Percentiles rank a stretch among this genome's conserved stretches.
Evolutionary conservation across 2,797 vertebrate genomes (phyloP).

Genomic region (Molossus alvarezi): DNA sequence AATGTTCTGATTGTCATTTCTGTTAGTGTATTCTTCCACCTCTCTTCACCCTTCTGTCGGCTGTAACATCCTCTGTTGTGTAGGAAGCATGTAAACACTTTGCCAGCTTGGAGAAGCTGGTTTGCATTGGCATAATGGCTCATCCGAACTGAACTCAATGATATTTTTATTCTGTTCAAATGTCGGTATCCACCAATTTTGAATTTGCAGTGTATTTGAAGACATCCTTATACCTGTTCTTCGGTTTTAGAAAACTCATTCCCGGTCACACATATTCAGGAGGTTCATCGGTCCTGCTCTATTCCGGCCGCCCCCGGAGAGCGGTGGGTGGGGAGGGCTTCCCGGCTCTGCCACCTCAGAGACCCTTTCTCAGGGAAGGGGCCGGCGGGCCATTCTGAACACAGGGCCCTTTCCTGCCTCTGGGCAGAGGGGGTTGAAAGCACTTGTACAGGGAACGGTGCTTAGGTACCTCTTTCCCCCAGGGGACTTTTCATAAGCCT

Average conservation of each 20-base stretch:
- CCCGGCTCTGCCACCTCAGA: not conserved
- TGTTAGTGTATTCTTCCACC: not conserved
- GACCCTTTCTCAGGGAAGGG: not conserved
- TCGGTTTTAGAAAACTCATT: not conserved
- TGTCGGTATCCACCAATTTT: no score
- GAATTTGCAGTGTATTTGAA: not conserved
- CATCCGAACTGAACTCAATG: not conserved
- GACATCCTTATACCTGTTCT: not conserved
- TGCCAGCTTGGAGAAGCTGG: not conserved
- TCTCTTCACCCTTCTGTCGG: not conserved
- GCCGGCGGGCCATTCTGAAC: not conserved
- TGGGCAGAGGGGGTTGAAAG: constrained; percentile 66
- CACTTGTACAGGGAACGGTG: constrained; percentile 49
- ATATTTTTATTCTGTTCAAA: not conserved
- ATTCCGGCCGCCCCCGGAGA: not conserved
- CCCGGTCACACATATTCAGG: not conserved
- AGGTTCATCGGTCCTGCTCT: not conserved
- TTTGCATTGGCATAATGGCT: not conserved
- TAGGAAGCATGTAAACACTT: not conserved
- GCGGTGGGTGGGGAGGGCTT: not conserved
- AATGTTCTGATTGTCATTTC: not conserved
- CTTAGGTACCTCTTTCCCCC: constrained; percentile 68
- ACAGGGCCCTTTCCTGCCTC: not conserved
- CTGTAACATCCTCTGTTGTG: not conserved
- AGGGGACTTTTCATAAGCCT: constrained; percentile 73